phyloP scores from a whole-genome alignment of 2,888 invertebrate species.

The Aplocera efformata region DNA sequence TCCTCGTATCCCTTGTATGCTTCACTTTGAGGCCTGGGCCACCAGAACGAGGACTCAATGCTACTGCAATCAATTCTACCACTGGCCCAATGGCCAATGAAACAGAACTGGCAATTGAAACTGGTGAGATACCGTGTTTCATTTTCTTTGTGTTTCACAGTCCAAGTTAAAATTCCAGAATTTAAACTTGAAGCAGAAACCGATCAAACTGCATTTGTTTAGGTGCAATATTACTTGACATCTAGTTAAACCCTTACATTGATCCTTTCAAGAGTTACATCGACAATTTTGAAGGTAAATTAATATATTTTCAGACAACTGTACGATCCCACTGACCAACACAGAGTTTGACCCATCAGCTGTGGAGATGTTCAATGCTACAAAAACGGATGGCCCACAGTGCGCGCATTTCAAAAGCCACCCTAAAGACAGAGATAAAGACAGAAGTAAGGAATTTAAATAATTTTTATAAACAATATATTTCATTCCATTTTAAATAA shows the following conservation, averaged over 20 bases:
- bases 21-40: constrained; percentile 95
- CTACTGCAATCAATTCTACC: constrained; percentile 59
- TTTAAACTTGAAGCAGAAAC: no score
- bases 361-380: constrained; percentile 62
- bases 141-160: no score
- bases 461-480: not conserved
- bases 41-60: constrained; percentile 72
- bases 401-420: constrained; percentile 71
- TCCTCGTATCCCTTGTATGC: constrained; percentile 91
- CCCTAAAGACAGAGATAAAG: constrained; percentile 64
- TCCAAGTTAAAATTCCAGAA: constrained; percentile 10
- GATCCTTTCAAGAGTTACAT: no score
- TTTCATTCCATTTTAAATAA: no score
- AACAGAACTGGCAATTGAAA: constrained; percentile 51
- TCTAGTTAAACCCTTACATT: no score
- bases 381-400: constrained; percentile 46
- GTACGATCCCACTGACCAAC: constrained; percentile 45
- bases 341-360: constrained; percentile 52
- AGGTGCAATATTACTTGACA: no score
- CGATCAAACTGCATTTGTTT: no score
- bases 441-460: constrained; percentile 49
- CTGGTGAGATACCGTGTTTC: constrained; percentile 45
- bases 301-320: constrained; percentile 67
- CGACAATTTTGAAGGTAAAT: no score
- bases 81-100: constrained; percentile 47